phyloP scores from a whole-genome alignment of 2,113 vertebrate genomes.

The Solea solea region DNA sequence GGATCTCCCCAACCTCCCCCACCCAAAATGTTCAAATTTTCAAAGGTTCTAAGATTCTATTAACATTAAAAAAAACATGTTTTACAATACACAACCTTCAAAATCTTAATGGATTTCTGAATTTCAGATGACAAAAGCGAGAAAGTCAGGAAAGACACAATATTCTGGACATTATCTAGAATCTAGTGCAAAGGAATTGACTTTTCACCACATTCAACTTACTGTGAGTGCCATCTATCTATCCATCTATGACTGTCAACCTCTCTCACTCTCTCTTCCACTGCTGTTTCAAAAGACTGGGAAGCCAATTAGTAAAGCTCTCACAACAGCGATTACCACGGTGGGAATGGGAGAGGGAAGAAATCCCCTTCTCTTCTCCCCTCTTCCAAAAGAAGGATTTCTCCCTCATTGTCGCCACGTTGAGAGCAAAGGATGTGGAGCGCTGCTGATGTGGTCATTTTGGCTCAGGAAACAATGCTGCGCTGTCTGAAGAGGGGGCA shows the following conservation, averaged over 20 bases:
- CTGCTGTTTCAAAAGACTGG: constrained; percentile 45
- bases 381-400: constrained; percentile 64
- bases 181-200: too few species aligned
- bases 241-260: constrained; percentile 14
- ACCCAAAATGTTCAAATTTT: too few species aligned
- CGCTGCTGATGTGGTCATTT: constrained; percentile 64
- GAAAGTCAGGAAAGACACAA: too few species aligned
- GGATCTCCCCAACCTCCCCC: too few species aligned
- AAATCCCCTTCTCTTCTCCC: constrained; percentile 54
- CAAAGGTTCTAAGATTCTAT: too few species aligned
- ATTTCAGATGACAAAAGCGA: too few species aligned
- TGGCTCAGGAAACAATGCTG: constrained; percentile 70
- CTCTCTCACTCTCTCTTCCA: constrained; percentile 26
- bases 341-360: constrained; percentile 61
- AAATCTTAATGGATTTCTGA: too few species aligned
- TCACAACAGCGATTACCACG: constrained; percentile 52
- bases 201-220: too few species aligned
- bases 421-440: constrained; percentile 63
- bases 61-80: too few species aligned
- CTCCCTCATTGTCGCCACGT: constrained; percentile 58
- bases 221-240: neutral
- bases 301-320: constrained; percentile 68
- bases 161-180: too few species aligned
- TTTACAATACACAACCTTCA: too few species aligned
- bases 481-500: constrained; percentile 60